Percentiles rank a stretch among this genome's conserved stretches.
phyloP scores from a whole-genome alignment of 2,888 invertebrate species.

The Steinernema carpocapsae region DNA sequence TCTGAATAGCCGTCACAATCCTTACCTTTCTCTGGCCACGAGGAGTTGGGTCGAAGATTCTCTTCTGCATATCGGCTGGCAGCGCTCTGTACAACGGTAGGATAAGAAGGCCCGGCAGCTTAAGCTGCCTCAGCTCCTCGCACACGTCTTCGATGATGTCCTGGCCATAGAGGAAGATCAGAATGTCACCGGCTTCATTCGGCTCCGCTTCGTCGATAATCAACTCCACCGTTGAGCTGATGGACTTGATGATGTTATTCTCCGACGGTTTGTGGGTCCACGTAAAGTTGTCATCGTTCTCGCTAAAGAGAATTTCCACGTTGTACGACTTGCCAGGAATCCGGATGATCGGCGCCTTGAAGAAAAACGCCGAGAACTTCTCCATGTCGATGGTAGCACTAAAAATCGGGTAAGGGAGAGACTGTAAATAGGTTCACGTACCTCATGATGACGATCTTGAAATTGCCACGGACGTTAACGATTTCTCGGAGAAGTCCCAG shows the following conservation, averaged over 20 bases:
- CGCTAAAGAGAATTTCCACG: slow-evolving; percentile 88
- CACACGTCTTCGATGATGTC: slow-evolving; percentile 26
- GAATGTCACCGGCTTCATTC: slow-evolving; percentile 79
- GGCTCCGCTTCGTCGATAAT: slow-evolving; percentile 89
- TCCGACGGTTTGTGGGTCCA: slow-evolving; percentile 94
- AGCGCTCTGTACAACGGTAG: slow-evolving; percentile 2
- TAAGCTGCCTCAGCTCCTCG: background rate
- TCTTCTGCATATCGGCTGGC: background rate
- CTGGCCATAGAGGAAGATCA: slow-evolving; percentile 81
- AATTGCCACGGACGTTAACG: slow-evolving; percentile 53
- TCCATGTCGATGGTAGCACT: slow-evolving; percentile 24
- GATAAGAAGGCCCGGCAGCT: background rate
- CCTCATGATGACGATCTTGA: slow-evolving; percentile 73
- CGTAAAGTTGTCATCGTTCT: slow-evolving; percentile 84
- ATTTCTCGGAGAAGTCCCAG: slow-evolving; percentile 87
- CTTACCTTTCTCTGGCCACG: slow-evolving; percentile 3
- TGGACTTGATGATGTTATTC: slow-evolving; percentile 89
- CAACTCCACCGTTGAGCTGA: background rate
- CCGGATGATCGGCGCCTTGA: slow-evolving; percentile 82
- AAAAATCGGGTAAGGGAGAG: background rate
- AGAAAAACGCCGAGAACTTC: slow-evolving; percentile 38
- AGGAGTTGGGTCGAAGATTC: background rate
- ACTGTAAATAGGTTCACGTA: background rate
- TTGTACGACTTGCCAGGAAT: slow-evolving; percentile 79
- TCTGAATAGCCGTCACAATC: no score